Conservation (phyloP, 1,140 invertebrate species). For the Drosophila bocki region DNA sequence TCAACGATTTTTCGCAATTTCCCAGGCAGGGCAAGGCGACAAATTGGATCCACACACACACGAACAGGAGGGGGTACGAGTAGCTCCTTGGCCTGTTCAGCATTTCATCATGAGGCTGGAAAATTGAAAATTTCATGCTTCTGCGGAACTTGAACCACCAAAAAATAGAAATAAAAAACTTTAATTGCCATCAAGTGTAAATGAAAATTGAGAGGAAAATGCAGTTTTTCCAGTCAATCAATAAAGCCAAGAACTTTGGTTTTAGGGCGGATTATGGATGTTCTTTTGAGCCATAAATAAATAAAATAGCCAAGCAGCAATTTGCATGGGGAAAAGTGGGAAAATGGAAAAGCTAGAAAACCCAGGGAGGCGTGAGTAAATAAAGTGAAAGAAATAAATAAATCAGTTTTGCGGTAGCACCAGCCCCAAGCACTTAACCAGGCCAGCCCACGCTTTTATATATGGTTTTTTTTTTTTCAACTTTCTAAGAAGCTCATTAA, state of each 20-base stretch:
- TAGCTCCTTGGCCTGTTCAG: slow-evolving; percentile 11
- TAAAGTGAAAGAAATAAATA: slow-evolving; percentile 15
- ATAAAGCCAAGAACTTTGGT: slow-evolving; percentile 11
- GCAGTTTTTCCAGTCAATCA: slow-evolving; percentile 32
- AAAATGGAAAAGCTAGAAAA: not conserved
- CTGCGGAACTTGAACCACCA: slow-evolving; percentile 3
- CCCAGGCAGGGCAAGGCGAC: slow-evolving; percentile 44
- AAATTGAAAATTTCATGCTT: slow-evolving; percentile 67
- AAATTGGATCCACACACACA: slow-evolving; percentile 63
- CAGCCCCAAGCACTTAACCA: not conserved
- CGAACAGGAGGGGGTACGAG: not conserved
- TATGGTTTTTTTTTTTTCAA: not conserved
- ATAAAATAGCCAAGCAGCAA: slow-evolving; percentile 7
- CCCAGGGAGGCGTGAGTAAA: slow-evolving; percentile 2
- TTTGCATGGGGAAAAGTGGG: slow-evolving; percentile 8
- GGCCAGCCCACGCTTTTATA: not conserved
- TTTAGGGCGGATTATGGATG: not conserved
- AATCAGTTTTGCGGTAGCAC: slow-evolving; percentile 1
- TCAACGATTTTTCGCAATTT: slow-evolving; percentile 80
- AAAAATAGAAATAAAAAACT: slow-evolving; percentile 5
- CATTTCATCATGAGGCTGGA: slow-evolving; percentile 57
- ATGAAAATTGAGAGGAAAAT: slow-evolving; percentile 37
- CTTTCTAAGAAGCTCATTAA: not conserved
- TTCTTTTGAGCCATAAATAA: slow-evolving; percentile 20
- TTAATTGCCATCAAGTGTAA: slow-evolving; percentile 55